These are phyloP conservation scores for Halcyon senegalensis DNA, from an alignment of 2,113 vertebrate genomes.

Conservation along the genomic window DNA sequence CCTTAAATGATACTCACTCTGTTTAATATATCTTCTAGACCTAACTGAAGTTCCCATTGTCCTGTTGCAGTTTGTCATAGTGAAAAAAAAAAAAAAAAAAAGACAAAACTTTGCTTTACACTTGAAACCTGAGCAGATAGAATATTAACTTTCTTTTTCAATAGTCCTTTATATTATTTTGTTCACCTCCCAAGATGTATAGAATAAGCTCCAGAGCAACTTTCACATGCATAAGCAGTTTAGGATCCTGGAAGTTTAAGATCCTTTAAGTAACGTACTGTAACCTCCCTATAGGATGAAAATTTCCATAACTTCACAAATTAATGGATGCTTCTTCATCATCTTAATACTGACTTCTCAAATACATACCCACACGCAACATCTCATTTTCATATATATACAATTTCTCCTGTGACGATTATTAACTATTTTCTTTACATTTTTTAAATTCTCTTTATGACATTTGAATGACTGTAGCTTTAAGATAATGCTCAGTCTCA, in stretches of 20 bases:
- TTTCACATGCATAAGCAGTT: background rate
- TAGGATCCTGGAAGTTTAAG: background rate
- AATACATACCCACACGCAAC: background rate
- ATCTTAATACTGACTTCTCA: background rate
- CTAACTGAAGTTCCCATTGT: background rate
- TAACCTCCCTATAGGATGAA: background rate
- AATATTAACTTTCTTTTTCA: background rate
- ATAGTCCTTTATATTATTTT: background rate
- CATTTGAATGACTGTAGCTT: background rate
- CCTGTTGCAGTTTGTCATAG: background rate
- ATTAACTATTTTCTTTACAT: background rate
- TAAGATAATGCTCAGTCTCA: background rate
- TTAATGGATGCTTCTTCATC: background rate
- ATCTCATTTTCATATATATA: background rate
- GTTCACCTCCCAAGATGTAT: background rate
- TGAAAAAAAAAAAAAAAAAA: background rate
- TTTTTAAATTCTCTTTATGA: background rate
- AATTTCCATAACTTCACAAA: background rate
- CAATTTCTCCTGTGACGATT: background rate
- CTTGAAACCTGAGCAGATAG: background rate
- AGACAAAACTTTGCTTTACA: background rate
- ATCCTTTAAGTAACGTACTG: background rate
- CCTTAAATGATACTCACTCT: background rate
- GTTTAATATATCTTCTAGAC: background rate
- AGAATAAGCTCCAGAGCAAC: background rate